phyloP scores from a whole-genome alignment of 37 sponge, comb jelly and placozoan genomes.

The Amphimedon queenslandica region DNA sequence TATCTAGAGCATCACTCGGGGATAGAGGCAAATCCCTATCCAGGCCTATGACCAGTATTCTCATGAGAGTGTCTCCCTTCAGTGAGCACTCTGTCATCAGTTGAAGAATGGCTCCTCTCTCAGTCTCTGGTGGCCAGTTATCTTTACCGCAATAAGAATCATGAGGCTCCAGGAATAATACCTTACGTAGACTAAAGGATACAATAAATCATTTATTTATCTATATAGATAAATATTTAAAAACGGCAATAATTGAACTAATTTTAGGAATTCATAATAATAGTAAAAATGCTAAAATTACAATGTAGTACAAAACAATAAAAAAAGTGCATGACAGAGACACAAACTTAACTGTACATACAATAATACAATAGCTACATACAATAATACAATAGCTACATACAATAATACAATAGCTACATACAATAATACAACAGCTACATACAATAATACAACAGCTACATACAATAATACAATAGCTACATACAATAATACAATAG shows the following conservation, averaged over 20 bases:
- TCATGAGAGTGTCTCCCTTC: slow-evolving; percentile 86
- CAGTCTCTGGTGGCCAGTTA: slow-evolving; percentile 88
- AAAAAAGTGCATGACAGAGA: too few relatives aligned
- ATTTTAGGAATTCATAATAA: slow-evolving; percentile 24
- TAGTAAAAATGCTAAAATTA: too few relatives aligned
- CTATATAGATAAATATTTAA: not conserved
- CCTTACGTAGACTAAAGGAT: slow-evolving; percentile 51
- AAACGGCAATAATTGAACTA: too few relatives aligned
- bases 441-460: too few relatives aligned
- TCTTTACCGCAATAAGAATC: slow-evolving; percentile 77
- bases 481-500: too few relatives aligned
- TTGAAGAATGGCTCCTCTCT: slow-evolving; percentile 67
- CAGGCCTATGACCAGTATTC: slow-evolving; percentile 79
- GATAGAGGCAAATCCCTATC: slow-evolving; percentile 75
- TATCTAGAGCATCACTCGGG: slow-evolving; percentile 84
- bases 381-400: too few relatives aligned
- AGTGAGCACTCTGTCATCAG: slow-evolving; percentile 77
- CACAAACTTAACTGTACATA: too few relatives aligned
- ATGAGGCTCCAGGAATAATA: slow-evolving; percentile 75
- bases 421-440: too few relatives aligned
- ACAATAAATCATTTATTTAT: slow-evolving; percentile 7
- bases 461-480: too few relatives aligned
- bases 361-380: too few relatives aligned
- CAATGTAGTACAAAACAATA: too few relatives aligned
- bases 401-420: too few relatives aligned